A percentile compares a stretch with the other conserved stretches of the same genome.
These are phyloP conservation scores for Lerista edwardsae DNA, from an alignment of 2,797 vertebrate genomes.

Conservation along the genomic window DNA sequence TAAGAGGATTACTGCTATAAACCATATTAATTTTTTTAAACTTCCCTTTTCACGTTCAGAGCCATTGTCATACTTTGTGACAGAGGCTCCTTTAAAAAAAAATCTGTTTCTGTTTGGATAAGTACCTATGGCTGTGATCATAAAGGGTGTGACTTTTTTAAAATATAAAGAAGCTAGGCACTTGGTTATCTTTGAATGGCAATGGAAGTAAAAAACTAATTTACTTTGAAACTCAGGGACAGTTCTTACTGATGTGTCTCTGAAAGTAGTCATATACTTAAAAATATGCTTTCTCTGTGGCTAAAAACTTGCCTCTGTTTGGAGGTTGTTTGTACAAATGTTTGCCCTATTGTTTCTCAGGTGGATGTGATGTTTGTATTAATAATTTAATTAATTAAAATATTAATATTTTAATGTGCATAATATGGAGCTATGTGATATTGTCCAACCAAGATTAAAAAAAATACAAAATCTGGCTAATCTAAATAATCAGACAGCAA, in stretches of 20 bases:
- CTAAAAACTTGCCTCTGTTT: neutral
- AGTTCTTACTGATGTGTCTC: neutral
- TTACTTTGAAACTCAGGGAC: neutral
- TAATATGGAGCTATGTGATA: too few species aligned
- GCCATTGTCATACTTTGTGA: conserved; percentile 67
- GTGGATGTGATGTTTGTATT: neutral
- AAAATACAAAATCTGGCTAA: neutral
- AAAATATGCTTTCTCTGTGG: neutral
- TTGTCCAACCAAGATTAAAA: too few species aligned
- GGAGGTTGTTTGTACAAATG: neutral
- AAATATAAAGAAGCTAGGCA: neutral
- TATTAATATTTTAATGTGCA: neutral
- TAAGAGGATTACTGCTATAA: conserved; percentile 80
- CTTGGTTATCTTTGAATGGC: neutral
- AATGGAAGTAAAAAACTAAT: neutral
- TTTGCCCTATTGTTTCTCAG: neutral
- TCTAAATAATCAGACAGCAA: neutral
- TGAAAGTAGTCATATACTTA: neutral
- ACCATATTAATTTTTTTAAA: conserved; percentile 67
- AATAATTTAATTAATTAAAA: too few species aligned
- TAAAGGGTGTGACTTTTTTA: conserved; percentile 9
- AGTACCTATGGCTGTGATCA: conserved; percentile 32
- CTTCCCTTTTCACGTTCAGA: conserved; percentile 65
- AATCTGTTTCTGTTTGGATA: conserved; percentile 45
- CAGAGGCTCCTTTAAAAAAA: conserved; percentile 47